A percentile compares a stretch with the other conserved stretches of the same genome.
Conservation (phyloP, 2,113 vertebrate genomes). For the Anarrhichthys ocellatus region DNA sequence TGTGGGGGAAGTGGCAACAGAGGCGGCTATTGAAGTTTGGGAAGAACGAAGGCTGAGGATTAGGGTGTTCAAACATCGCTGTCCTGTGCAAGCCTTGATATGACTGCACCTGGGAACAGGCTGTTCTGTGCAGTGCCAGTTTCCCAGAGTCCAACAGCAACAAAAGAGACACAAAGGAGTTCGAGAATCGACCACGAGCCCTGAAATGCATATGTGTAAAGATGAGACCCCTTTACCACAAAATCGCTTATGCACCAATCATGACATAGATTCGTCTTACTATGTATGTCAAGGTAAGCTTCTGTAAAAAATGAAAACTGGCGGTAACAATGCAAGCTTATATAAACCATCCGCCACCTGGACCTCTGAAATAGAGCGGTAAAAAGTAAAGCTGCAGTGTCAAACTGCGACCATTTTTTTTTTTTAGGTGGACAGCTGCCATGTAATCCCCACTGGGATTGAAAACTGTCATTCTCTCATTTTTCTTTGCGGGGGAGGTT, state of each 20-base stretch:
- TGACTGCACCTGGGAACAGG: constrained; percentile 72
- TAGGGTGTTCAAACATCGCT: constrained; percentile 76
- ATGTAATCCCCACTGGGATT: constrained; percentile 7
- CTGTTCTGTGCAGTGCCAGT: constrained; percentile 40
- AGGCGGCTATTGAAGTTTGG: constrained; percentile 74
- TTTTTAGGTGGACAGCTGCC: background rate
- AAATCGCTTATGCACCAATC: background rate
- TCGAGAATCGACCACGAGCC: background rate
- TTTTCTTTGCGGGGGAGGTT: constrained; percentile 11
- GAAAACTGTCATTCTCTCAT: constrained; percentile 15
- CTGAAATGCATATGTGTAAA: constrained; percentile 18
- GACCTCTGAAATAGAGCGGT: background rate
- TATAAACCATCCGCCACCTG: background rate
- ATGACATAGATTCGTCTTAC: background rate
- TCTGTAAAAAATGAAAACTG: background rate
- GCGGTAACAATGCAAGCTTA: background rate
- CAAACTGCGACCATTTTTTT: constrained; percentile 17
- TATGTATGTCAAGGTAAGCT: background rate
- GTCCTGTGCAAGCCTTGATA: constrained; percentile 71
- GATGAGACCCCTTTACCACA: background rate
- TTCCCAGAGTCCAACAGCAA: constrained; percentile 56
- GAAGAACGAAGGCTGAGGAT: constrained; percentile 76
- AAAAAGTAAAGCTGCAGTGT: constrained; percentile 2
- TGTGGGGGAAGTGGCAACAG: constrained; percentile 68
- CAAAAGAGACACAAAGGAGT: constrained; percentile 14